A percentile compares a stretch with the other conserved stretches of the same genome.
Evolutionary conservation across 2,888 invertebrate genomes (phyloP).

Genomic region (Amblyjoppa fuscipennis): DNA sequence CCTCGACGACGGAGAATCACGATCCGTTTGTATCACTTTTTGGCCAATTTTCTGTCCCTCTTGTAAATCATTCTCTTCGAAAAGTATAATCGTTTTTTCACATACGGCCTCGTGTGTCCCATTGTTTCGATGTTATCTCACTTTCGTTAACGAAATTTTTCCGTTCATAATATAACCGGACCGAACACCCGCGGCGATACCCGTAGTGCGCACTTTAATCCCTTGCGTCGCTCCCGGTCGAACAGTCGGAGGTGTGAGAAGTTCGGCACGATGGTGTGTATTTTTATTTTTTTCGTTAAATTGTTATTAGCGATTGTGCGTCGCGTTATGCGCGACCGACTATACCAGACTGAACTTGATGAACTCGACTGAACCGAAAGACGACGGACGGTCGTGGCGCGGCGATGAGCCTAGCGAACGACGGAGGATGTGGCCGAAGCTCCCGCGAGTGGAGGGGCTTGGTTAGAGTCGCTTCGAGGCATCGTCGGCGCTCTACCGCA

Average conservation of each 20-base stretch:
- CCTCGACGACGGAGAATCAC: background rate
- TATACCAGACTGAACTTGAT: slow-evolving; percentile 47
- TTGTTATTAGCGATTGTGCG: slow-evolving; percentile 20
- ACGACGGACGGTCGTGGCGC: slow-evolving; percentile 38
- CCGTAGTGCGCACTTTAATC: slow-evolving; percentile 8
- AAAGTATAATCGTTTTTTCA: slow-evolving; percentile 74
- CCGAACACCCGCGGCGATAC: background rate
- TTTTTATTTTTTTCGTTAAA: background rate
- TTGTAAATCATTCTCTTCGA: slow-evolving; percentile 73
- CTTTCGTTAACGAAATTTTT: slow-evolving; percentile 10
- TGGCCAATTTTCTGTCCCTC: slow-evolving; percentile 72
- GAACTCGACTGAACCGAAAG: slow-evolving; percentile 66
- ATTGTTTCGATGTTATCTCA: slow-evolving; percentile 67
- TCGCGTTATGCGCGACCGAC: slow-evolving; percentile 24
- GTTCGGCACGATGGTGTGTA: background rate
- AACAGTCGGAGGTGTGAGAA: background rate
- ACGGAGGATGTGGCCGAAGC: slow-evolving; percentile 49
- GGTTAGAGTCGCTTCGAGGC: slow-evolving; percentile 69
- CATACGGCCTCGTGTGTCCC: slow-evolving; percentile 75
- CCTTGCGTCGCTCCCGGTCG: background rate
- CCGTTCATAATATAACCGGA: slow-evolving; percentile 11
- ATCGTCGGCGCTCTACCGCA: slow-evolving; percentile 27
- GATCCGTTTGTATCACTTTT: slow-evolving; percentile 69
- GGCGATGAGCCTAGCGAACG: slow-evolving; percentile 48
- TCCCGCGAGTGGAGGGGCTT: slow-evolving; percentile 71